Conservation (phyloP, 2,888 invertebrate species). For the Blastobasis lacticolella region DNA sequence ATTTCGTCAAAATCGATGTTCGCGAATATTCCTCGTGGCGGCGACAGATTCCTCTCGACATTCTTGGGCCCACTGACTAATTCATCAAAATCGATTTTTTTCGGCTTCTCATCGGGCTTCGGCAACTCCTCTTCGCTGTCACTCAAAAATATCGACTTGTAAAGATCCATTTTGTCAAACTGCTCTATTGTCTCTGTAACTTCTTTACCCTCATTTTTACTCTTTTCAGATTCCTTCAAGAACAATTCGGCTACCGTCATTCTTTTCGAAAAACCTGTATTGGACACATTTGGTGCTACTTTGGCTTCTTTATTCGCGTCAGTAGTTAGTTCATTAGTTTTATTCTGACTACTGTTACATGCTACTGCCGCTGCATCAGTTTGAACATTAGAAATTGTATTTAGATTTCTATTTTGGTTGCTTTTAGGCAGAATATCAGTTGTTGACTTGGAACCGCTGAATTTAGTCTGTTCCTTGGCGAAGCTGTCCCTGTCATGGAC, state of each 20-base stretch:
- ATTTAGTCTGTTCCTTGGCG: slow-evolving; percentile 55
- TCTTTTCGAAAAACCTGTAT: slow-evolving; percentile 40
- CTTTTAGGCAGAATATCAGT: slow-evolving; percentile 8
- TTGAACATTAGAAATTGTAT: not conserved
- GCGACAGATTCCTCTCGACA: slow-evolving; percentile 77
- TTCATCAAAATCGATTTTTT: slow-evolving; percentile 18
- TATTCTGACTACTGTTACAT: slow-evolving; percentile 3
- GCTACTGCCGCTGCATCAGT: not conserved
- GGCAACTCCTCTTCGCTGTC: slow-evolving; percentile 80
- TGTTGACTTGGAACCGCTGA: slow-evolving; percentile 58
- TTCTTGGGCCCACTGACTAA: slow-evolving; percentile 64
- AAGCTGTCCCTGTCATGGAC: slow-evolving; percentile 73
- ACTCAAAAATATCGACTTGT: slow-evolving; percentile 90
- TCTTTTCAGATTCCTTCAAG: slow-evolving; percentile 48
- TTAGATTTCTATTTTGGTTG: slow-evolving; percentile 3
- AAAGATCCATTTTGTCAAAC: slow-evolving; percentile 81
- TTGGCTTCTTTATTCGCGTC: not conserved
- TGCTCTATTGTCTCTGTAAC: slow-evolving; percentile 58
- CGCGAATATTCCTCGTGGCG: slow-evolving; percentile 82
- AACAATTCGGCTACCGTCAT: slow-evolving; percentile 65
- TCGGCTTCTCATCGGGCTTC: slow-evolving; percentile 10
- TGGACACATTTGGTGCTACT: slow-evolving; percentile 11
- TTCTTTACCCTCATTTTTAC: slow-evolving; percentile 32
- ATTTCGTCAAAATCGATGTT: slow-evolving; percentile 77
- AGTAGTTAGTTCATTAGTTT: not conserved